These are phyloP conservation scores for Trogon melanurus DNA, from an alignment of 2,113 vertebrate genomes.

Conservation along the genomic window DNA sequence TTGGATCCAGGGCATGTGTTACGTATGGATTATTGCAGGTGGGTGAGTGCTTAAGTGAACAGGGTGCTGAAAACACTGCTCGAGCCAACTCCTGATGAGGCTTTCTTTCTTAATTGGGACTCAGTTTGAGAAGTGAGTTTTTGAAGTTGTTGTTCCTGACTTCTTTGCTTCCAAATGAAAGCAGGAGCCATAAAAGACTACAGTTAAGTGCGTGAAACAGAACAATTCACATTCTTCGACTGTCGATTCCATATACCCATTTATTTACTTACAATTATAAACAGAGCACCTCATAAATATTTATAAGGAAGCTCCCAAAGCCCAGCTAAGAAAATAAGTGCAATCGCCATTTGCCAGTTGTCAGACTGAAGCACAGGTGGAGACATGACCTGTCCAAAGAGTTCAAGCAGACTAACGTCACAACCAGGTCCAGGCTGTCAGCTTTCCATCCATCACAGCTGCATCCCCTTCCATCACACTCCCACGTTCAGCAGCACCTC, in stretches of 20 bases:
- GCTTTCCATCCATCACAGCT: background rate
- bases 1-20: background rate
- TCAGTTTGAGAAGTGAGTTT: background rate
- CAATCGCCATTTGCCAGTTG: background rate
- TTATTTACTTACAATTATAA: constrained; percentile 29
- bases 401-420: background rate
- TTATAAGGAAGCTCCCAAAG: constrained; percentile 14
- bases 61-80: background rate
- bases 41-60: background rate
- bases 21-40: background rate
- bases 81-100: background rate
- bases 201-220: background rate
- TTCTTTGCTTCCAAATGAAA: background rate
- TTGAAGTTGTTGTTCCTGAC: background rate
- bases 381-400: background rate
- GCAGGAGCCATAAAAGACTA: background rate
- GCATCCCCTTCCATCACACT: background rate
- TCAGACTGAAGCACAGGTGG: background rate
- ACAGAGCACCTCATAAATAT: constrained; percentile 27
- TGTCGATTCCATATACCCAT: background rate
- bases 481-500: background rate
- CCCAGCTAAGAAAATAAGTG: constrained; percentile 37
- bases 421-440: background rate
- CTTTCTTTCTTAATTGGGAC: background rate
- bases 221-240: background rate